phyloP scores from a whole-genome alignment of 2,113 vertebrate species.

The Antechinus stuartii region DNA sequence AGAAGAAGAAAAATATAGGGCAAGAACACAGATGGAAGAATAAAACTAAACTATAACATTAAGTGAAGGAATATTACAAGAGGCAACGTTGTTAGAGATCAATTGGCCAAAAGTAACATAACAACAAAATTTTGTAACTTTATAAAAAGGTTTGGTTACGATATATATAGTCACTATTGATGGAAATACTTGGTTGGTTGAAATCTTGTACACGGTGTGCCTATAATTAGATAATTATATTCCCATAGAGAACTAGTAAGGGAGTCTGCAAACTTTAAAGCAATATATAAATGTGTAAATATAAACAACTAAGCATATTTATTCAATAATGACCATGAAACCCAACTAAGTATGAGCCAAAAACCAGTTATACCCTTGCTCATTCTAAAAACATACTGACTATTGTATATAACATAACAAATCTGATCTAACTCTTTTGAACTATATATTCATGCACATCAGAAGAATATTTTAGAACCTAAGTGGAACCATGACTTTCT shows the following conservation, averaged over 20 bases:
- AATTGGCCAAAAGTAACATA: background rate
- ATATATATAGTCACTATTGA: background rate
- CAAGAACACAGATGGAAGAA: background rate
- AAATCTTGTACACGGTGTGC: background rate
- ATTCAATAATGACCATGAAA: background rate
- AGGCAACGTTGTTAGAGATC: background rate
- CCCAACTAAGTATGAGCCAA: background rate
- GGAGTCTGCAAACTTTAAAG: background rate
- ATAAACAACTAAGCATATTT: background rate
- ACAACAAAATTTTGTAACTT: background rate
- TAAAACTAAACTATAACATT: background rate
- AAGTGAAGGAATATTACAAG: background rate
- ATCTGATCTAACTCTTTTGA: background rate
- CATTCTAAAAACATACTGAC: background rate
- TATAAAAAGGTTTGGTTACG: background rate
- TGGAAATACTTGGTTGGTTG: background rate
- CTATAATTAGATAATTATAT: background rate
- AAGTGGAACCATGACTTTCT: background rate
- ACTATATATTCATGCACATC: background rate
- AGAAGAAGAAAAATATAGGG: background rate
- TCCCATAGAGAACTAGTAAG: background rate
- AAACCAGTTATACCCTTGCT: background rate
- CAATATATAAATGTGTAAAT: background rate
- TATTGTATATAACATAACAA: background rate
- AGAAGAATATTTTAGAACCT: background rate